phyloP scores from a whole-genome alignment of 2,888 invertebrate genomes.

The Magallana nippona region DNA sequence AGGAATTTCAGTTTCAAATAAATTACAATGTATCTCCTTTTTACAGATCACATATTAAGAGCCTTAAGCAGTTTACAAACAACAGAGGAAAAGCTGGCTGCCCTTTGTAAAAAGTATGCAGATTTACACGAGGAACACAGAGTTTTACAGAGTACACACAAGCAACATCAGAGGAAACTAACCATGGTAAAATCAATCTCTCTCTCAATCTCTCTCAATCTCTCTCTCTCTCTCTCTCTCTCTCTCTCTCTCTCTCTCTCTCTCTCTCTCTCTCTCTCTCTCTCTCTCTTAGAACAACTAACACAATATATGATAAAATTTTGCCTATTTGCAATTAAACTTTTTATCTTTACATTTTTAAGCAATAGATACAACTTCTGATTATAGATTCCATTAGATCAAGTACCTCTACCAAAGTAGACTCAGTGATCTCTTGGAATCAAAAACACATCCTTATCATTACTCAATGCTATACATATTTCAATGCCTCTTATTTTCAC shows the following conservation, averaged over 20 bases:
- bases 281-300: neutral
- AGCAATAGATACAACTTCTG: neutral
- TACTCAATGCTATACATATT: neutral
- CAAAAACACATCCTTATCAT: neutral
- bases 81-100: constrained; percentile 86
- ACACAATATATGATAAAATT: too few relatives aligned
- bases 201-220: too few relatives aligned
- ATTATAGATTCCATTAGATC: too few relatives aligned
- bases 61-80: constrained; percentile 81
- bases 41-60: constrained; percentile 84
- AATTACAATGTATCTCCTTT: neutral
- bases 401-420: too few relatives aligned
- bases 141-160: constrained; percentile 74
- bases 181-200: constrained; percentile 75
- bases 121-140: constrained; percentile 88
- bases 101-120: constrained; percentile 88
- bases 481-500: neutral
- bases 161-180: constrained; percentile 77
- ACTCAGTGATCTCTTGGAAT: too few relatives aligned
- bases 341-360: neutral
- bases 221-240: neutral
- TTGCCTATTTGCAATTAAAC: too few relatives aligned
- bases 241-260: neutral
- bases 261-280: neutral
- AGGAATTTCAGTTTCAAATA: too few relatives aligned